Percentiles rank a stretch among this genome's conserved stretches.
Evolutionary conservation across 1,140 invertebrate species (phyloP).

Genomic region (Orussus abietinus): DNA sequence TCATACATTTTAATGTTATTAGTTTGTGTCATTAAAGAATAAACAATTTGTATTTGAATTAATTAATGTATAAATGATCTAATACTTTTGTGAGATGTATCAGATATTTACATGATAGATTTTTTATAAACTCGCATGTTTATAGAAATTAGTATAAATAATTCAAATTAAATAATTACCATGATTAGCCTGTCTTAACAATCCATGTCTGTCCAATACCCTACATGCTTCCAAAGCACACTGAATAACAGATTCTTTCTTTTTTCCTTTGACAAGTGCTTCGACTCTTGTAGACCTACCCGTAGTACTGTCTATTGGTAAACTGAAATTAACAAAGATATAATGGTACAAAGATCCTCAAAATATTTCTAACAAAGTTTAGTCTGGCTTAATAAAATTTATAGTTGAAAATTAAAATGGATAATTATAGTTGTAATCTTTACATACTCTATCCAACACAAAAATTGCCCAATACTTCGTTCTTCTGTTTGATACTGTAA

Average conservation of each 20-base stretch:
- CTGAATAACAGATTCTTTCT: conserved; percentile 90
- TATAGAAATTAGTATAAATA: conserved; percentile 9
- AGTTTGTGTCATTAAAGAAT: conserved; percentile 9
- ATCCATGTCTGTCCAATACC: conserved; percentile 79
- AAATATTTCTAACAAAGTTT: too few relatives aligned
- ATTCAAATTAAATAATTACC: conserved; percentile 49
- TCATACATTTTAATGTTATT: conserved; percentile 13
- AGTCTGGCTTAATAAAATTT: too few relatives aligned
- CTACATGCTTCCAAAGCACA: conserved; percentile 93
- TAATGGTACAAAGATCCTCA: neutral
- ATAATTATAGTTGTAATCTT: neutral
- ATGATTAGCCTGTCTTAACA: conserved; percentile 74
- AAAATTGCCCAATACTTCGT: conserved; percentile 74
- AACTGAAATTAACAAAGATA: conserved; percentile 46
- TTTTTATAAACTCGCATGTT: too few relatives aligned
- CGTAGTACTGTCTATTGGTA: conserved; percentile 76
- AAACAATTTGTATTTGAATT: conserved; percentile 5
- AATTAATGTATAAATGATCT: too few relatives aligned
- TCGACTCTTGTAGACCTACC: conserved; percentile 77
- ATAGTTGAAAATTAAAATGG: conserved; percentile 15
- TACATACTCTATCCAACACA: conserved; percentile 62
- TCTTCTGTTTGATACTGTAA: conserved; percentile 83
- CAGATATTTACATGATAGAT: too few relatives aligned
- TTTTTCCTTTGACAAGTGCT: conserved; percentile 83
- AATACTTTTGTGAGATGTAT: too few relatives aligned